Base-by-base conservation (phyloP, 2,797 vertebrate genomes). In the Parambassis ranga region DNA sequence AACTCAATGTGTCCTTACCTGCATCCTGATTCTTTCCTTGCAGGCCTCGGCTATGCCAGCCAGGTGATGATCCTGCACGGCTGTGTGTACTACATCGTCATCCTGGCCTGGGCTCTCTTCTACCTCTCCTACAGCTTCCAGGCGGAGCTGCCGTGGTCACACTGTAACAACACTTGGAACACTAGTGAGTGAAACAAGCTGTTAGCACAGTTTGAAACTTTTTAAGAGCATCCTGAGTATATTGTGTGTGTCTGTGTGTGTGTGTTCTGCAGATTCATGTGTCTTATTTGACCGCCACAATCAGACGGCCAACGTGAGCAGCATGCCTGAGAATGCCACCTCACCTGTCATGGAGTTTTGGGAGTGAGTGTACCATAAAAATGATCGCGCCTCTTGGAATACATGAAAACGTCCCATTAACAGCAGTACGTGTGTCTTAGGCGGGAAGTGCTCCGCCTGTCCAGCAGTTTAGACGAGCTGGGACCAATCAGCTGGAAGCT, bases 331-430 rank as follows among this genome's bases (percentile, higher is more conserved):
- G 28, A 95, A 95, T 0, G 52, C 87, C 71, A 94, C 93, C 0
- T 95, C 94, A 0, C 91, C 95, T 0, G 89, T 96, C 71, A 91
- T 92, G 57, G 94, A 97, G 83, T 96, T 96, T 76, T 96, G 95
- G 95, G 94, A 96, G 95, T 96, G 90, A 53, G 95, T 93, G 38
- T 10, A 11, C 26, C 41, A 1, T 2, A 9, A 7, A 33, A 4
- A n/a, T 24, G 27, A 28, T 47, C 6, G 13, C 18, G 27, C 5
- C 0, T 7, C 10, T 14, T 2, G 9, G 10, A 60, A 18, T 32
- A 19, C n/a, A n/a, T n/a, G n/a, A n/a, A n/a, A n/a, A n/a, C n/a
- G n/a, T n/a, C n/a, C n/a, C 11, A n/a, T 42, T 36, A 62, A 76
- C 27, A 36, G 16, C 3, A 5, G 19, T 13, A 4, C 48, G 14